Conservation (phyloP, 2,888 invertebrate genomes). For the Laspeyria flexula region DNA sequence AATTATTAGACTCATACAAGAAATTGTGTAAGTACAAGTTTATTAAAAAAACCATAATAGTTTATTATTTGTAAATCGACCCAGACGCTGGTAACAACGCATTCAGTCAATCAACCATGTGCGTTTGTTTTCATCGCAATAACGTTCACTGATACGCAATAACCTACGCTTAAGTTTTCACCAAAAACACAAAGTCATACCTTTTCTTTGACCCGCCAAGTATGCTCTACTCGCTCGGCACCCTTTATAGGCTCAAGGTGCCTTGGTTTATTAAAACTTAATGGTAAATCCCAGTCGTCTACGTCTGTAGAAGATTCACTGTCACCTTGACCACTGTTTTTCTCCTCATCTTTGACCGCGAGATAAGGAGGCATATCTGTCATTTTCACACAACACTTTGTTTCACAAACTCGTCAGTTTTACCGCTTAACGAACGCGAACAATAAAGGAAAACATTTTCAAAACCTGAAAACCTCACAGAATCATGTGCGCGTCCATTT, state of each 20-base stretch:
- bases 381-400: constrained; percentile 76
- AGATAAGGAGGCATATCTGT: constrained; percentile 85
- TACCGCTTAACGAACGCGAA: constrained; percentile 58
- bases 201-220: constrained; percentile 97
- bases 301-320: constrained; percentile 76
- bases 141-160: constrained; percentile 59
- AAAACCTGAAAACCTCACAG: constrained; percentile 70
- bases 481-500: constrained; percentile 83
- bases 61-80: constrained; percentile 24
- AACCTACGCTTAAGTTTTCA: constrained; percentile 37
- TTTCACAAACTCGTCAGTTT: constrained; percentile 54
- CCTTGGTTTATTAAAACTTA: constrained; percentile 90
- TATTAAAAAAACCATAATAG: too few relatives aligned
- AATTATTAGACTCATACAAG: not conserved
- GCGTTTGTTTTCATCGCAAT: constrained; percentile 72
- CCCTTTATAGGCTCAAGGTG: constrained; percentile 79
- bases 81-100: constrained; percentile 24
- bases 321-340: constrained; percentile 73
- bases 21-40: constrained; percentile 3
- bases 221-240: constrained; percentile 90
- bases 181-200: constrained; percentile 74
- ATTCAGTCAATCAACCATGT: constrained; percentile 60
- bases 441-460: constrained; percentile 70
- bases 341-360: constrained; percentile 77
- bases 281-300: constrained; percentile 89